Base-by-base conservation (phyloP, 2,797 vertebrate genomes). In the Esox lucius region DNA sequence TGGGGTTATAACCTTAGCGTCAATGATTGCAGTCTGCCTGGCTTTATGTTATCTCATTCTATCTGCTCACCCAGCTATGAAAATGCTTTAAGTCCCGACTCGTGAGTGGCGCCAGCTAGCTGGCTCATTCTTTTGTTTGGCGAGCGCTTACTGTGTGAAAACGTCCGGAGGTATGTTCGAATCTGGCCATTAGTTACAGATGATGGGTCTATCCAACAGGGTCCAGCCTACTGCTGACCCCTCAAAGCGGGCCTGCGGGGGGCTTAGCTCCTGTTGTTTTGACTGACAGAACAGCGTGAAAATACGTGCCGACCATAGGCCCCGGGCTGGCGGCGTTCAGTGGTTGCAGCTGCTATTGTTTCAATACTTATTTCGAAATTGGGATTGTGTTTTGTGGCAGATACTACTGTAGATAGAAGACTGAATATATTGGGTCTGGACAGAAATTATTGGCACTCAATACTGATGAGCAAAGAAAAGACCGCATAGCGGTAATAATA, bases 61-160 rank as follows among this genome's bases (percentile, higher is more conserved):
- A 85, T 90, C 82, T 94, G 94, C 81, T 94, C 91, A 94, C 51
- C 90, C 94, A 94, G 77, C 94, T 89, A 71, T 89, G 79, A 89
- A 93, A 94, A 96, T 91, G 87, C 82, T 91, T 88, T 91, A 92
- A 92, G 90, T 89, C 91, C 89, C 71, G 88, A 77, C 88, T 4
- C 81, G 88, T 86, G 90, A 92, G 87, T 71, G 53, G 87, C 84
- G 91, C 88, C 26, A 13, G 87, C 77, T 82, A 75, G 87, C 85
- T 78, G 76, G 80, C 80, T 86, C 73, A 75, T 88, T 70, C 80
- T 90, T 94, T 95, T 93, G 91, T 95, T 86, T 83, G 12, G 70
- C 5, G 22, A 81, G 73, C 59, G 79, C 87, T 91, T 91, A 92
- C 83, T 80, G 81, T 56, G 83, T 91, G 84, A 91, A 92, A 93